A percentile compares a stretch with the other conserved stretches of the same genome.
These are phyloP conservation scores for Dolichallabes microphthalmus DNA, from an alignment of 2,113 vertebrate genomes.

Conservation along the genomic window DNA sequence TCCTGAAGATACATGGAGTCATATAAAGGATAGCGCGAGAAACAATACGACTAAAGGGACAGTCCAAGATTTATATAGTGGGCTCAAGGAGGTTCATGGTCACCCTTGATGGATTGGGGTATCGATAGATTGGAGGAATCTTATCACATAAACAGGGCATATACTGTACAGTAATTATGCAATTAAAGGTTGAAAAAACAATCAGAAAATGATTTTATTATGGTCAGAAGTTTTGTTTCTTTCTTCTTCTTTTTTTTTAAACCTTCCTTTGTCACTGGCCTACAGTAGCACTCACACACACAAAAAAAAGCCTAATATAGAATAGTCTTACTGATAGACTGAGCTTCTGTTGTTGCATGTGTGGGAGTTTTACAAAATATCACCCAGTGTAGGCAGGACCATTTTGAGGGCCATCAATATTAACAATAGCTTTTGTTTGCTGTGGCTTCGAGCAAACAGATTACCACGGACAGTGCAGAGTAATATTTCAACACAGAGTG, in stretches of 20 bases:
- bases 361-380: slow-evolving; percentile 15
- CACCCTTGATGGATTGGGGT: neutral
- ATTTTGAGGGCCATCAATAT: slow-evolving; percentile 3
- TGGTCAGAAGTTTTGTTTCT: too few relatives aligned
- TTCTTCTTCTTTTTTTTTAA: too few relatives aligned
- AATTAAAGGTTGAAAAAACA: neutral
- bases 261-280: slow-evolving; percentile 19
- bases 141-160: neutral
- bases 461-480: neutral
- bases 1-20: slow-evolving; percentile 5
- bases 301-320: neutral
- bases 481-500: neutral
- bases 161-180: neutral
- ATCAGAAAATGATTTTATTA: neutral
- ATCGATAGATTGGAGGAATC: neutral
- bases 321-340: neutral
- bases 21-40: neutral
- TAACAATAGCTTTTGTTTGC: slow-evolving; percentile 17
- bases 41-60: neutral
- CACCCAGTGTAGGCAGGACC: slow-evolving; percentile 14
- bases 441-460: neutral
- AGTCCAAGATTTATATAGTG: neutral
- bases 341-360: neutral
- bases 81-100: neutral
- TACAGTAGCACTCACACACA: neutral